These are phyloP conservation scores for Loriculus beryllinus DNA, from an alignment of 2,797 vertebrate species.

Conservation along the genomic window DNA sequence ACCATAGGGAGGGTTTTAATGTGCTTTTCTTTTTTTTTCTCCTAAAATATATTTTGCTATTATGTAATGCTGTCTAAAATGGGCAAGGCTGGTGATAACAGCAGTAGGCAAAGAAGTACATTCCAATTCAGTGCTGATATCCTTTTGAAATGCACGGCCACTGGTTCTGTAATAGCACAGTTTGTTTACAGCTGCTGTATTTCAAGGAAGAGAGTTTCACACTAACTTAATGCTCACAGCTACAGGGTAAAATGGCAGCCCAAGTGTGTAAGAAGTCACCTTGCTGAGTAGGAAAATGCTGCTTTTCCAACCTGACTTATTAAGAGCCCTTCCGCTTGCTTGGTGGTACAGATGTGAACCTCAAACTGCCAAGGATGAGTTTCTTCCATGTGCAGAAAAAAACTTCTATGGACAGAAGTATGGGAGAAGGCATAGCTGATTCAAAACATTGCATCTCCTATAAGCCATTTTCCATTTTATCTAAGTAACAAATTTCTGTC, in stretches of 20 bases:
- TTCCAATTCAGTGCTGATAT: not conserved
- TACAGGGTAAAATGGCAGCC: not conserved
- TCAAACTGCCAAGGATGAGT: not conserved
- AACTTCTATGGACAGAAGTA: not conserved
- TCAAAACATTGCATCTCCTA: not conserved
- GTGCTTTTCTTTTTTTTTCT: not conserved
- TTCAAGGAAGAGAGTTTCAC: constrained; percentile 10
- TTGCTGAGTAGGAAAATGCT: not conserved
- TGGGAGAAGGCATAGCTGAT: not conserved
- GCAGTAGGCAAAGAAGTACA: not conserved
- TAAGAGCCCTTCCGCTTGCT: not conserved
- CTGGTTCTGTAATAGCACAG: not conserved
- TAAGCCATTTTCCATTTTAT: not conserved
- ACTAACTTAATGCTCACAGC: not conserved
- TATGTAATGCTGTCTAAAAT: constrained; percentile 20
- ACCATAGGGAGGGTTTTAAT: not conserved
- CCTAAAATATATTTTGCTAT: constrained; percentile 31
- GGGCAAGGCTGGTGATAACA: constrained; percentile 6
- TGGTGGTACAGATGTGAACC: accelerated
- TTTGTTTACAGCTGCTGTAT: constrained; percentile 11
- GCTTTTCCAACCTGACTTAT: not conserved
- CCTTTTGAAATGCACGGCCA: not conserved
- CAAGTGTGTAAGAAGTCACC: constrained; percentile 1
- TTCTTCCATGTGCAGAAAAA: not conserved
- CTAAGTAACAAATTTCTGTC: not conserved